phyloP scores from a whole-genome alignment of 2,113 vertebrate species.

The Phalacrocorax carbo region DNA sequence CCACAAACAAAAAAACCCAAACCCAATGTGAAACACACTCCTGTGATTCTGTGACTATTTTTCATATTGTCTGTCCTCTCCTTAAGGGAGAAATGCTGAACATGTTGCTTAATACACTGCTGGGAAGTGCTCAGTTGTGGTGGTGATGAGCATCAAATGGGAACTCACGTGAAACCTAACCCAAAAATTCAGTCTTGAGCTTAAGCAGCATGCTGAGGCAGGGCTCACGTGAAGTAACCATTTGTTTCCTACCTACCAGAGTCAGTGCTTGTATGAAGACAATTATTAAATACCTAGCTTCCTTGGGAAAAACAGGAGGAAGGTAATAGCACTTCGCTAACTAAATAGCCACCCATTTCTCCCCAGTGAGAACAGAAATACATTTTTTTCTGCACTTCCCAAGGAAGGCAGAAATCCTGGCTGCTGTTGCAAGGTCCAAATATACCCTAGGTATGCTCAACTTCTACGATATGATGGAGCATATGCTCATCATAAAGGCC shows the following conservation, averaged over 20 bases:
- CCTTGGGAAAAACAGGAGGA: background rate
- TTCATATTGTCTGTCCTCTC: background rate
- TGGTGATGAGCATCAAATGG: background rate
- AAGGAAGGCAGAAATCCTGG: background rate
- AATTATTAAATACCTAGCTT: background rate
- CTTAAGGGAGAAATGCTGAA: background rate
- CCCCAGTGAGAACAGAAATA: background rate
- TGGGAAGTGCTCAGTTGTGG: background rate
- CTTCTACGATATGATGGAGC: background rate
- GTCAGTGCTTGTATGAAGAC: background rate
- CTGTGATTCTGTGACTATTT: background rate
- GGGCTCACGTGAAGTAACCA: background rate
- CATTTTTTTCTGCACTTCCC: background rate
- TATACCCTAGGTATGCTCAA: background rate
- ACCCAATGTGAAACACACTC: fast-evolving
- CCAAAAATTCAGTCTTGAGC: background rate
- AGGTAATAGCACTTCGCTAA: background rate
- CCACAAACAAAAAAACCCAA: background rate
- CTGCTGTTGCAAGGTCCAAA: background rate
- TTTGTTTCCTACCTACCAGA: background rate
- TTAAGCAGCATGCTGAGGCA: background rate
- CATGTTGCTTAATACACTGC: background rate
- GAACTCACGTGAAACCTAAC: background rate
- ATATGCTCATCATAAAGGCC: background rate
- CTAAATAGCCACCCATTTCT: background rate